Evolutionary conservation across 2,888 invertebrate genomes (phyloP).

Genomic region (Drosophila anomalata): DNA sequence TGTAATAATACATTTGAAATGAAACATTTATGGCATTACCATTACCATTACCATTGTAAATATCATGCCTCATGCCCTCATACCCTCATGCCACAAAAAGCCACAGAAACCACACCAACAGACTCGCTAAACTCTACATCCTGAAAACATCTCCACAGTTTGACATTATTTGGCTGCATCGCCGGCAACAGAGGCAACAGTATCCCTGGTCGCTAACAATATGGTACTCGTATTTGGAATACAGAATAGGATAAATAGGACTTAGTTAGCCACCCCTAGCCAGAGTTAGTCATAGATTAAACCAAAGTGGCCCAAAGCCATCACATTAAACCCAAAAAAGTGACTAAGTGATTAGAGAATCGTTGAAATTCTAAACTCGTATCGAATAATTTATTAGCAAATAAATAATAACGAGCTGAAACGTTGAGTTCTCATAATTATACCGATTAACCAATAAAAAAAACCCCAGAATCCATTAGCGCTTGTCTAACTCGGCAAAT

Average conservation of each 20-base stretch:
- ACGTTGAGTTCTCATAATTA: slow-evolving; percentile 6
- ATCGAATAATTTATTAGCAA: neutral
- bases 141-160: slow-evolving; percentile 77
- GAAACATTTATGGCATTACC: slow-evolving; percentile 28
- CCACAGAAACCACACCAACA: slow-evolving; percentile 47
- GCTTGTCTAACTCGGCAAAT: slow-evolving; percentile 10
- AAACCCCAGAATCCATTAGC: slow-evolving; percentile 23
- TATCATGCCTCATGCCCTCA: slow-evolving; percentile 18
- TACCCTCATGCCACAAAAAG: slow-evolving; percentile 24
- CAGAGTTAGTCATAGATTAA: slow-evolving; percentile 20
- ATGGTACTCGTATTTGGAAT: slow-evolving; percentile 72
- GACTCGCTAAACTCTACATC: slow-evolving; percentile 25
- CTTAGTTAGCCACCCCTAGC: slow-evolving; percentile 10
- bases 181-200: slow-evolving; percentile 80
- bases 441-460: slow-evolving; percentile 17
- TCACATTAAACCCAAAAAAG: neutral
- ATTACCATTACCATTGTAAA: slow-evolving; percentile 14
- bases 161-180: slow-evolving; percentile 83
- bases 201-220: slow-evolving; percentile 84
- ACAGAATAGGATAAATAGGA: neutral
- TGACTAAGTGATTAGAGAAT: slow-evolving; percentile 20
- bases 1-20: slow-evolving; percentile 32
- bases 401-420: neutral
- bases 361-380: neutral
- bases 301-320: neutral